These are phyloP conservation scores for Etia nguti DNA, from an alignment of 2,113 vertebrate genomes.

Conservation along the genomic window DNA sequence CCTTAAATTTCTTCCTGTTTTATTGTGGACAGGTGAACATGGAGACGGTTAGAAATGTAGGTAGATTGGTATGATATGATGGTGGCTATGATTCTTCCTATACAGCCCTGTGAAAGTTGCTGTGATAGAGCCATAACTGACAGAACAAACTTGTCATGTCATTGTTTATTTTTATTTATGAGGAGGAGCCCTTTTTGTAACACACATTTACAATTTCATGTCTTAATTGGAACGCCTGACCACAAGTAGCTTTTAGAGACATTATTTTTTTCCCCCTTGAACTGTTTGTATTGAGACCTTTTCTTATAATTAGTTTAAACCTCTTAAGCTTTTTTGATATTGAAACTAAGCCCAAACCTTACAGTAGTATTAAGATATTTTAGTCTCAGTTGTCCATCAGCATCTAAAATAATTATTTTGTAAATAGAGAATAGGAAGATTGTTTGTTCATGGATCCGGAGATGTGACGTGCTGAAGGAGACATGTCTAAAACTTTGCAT, in stretches of 20 bases:
- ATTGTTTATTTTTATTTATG: not conserved
- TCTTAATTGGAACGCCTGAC: not conserved
- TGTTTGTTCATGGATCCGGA: not conserved
- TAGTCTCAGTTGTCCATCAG: not conserved
- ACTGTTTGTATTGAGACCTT: not conserved
- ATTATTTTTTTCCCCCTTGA: not conserved
- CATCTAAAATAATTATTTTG: not conserved
- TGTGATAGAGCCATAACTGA: not conserved
- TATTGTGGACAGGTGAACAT: not conserved
- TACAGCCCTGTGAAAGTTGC: not conserved
- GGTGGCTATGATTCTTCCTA: not conserved
- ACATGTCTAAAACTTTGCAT: not conserved
- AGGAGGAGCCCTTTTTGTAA: not conserved
- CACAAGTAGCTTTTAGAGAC: not conserved
- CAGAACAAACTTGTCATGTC: not conserved
- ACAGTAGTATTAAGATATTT: not conserved
- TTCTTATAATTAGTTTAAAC: not conserved
- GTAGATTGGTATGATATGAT: not conserved
- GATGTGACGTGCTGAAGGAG: not conserved
- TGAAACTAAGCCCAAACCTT: accelerated
- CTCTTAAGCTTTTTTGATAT: not conserved
- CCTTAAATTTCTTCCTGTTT: not conserved
- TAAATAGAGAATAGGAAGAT: accelerated
- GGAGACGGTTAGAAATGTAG: not conserved
- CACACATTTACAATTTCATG: not conserved